Evolutionary conservation across 2,888 invertebrate species (phyloP).

Genomic region (Aethes cnicana): DNA sequence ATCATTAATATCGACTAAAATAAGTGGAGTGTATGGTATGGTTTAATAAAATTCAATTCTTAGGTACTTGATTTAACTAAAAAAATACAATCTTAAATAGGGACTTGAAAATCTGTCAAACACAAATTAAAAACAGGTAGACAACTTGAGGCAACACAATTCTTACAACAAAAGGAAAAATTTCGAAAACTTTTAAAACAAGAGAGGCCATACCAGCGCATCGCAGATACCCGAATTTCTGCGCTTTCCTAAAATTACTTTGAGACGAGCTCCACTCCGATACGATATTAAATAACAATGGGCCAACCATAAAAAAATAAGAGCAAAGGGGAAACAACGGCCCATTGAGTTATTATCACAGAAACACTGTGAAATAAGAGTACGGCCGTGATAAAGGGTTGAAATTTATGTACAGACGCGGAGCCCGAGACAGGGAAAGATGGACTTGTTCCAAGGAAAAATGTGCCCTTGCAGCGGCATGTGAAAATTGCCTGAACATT

Average conservation of each 20-base stretch:
- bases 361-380: conserved; percentile 53
- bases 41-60: too few relatives aligned
- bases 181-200: too few relatives aligned
- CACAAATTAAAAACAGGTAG: too few relatives aligned
- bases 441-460: conserved; percentile 40
- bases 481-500: conserved; percentile 29
- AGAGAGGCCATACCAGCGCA: too few relatives aligned
- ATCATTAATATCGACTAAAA: too few relatives aligned
- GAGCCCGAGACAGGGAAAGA: conserved; percentile 52
- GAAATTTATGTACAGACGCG: conserved; percentile 51
- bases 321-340: conserved; percentile 51
- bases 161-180: too few relatives aligned
- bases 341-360: conserved; percentile 60
- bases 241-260: conserved; percentile 14
- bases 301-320: conserved; percentile 28
- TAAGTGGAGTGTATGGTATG: too few relatives aligned
- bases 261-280: neutral
- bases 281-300: conserved; percentile 22
- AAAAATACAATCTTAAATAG: neutral
- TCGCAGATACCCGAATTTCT: too few relatives aligned
- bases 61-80: too few relatives aligned
- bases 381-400: conserved; percentile 59
- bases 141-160: too few relatives aligned
- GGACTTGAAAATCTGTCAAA: neutral
- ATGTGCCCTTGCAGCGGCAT: conserved; percentile 24